These are phyloP conservation scores for Idaea dimidiata DNA, from an alignment of 2,888 invertebrate species.

Conservation along the genomic window DNA sequence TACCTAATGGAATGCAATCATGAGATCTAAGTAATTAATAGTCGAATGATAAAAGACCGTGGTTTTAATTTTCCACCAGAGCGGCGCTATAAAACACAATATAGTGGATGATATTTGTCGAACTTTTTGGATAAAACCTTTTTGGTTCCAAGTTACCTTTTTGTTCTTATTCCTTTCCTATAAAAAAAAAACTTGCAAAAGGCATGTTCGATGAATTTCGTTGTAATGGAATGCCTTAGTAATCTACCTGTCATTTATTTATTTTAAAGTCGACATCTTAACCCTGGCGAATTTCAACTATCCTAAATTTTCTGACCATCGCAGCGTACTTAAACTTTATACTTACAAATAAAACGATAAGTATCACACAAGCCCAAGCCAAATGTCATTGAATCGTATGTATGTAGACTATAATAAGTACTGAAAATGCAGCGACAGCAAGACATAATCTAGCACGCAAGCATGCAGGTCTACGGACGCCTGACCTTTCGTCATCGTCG, in stretches of 20 bases:
- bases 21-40: neutral
- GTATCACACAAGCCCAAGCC: constrained; percentile 72
- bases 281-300: neutral
- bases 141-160: neutral
- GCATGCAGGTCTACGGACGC: constrained; percentile 54
- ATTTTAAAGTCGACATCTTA: neutral
- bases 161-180: neutral
- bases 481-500: constrained; percentile 45
- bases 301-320: constrained; percentile 57
- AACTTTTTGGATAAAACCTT: neutral
- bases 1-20: constrained; percentile 6
- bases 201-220: neutral
- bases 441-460: constrained; percentile 68
- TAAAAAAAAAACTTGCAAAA: neutral
- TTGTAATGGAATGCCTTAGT: too few species aligned
- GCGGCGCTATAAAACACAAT: neutral
- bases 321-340: constrained; percentile 59
- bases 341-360: constrained; percentile 68
- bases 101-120: too few species aligned
- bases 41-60: too few species aligned
- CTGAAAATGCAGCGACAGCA: constrained; percentile 73
- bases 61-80: too few species aligned
- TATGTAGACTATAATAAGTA: constrained; percentile 74
- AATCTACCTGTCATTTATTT: neutral
- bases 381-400: constrained; percentile 69